Evolutionary conservation across 1,140 invertebrate species (phyloP).

Genomic region (Orius insidiosus): DNA sequence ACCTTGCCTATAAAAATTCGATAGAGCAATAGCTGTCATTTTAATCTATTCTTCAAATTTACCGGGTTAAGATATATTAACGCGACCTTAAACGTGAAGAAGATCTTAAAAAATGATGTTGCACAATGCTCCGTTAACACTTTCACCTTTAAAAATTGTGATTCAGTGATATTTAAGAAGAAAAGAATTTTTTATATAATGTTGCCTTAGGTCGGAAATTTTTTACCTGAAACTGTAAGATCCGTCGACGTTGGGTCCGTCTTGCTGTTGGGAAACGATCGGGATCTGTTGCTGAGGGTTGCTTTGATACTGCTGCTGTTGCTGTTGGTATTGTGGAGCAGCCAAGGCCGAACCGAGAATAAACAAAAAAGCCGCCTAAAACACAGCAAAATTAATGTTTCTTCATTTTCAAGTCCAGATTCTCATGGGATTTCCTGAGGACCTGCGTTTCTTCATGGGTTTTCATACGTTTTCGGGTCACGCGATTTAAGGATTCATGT

Average conservation of each 20-base stretch:
- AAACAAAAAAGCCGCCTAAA: slow-evolving; percentile 3
- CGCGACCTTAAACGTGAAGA: no score
- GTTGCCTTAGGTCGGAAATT: not conserved
- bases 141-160: not conserved
- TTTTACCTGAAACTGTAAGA: slow-evolving; percentile 3
- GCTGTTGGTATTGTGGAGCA: not conserved
- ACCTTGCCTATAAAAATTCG: no score
- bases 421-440: no score
- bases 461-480: no score
- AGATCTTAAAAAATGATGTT: slow-evolving; percentile 1
- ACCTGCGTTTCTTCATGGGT: no score
- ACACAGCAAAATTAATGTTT: not conserved
- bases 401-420: no score
- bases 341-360: slow-evolving; percentile 4
- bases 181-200: not conserved
- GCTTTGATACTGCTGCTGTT: not conserved
- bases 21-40: no score
- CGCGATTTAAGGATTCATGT: no score
- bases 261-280: slow-evolving; percentile 4
- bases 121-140: not conserved
- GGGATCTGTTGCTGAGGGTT: slow-evolving; percentile 1
- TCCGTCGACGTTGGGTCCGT: slow-evolving; percentile 5
- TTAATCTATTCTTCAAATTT: no score
- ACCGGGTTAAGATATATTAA: no score
- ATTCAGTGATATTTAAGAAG: not conserved